Base-by-base conservation (phyloP, 2,797 vertebrate species). In the Ctenochaetus hawaiiensis region DNA sequence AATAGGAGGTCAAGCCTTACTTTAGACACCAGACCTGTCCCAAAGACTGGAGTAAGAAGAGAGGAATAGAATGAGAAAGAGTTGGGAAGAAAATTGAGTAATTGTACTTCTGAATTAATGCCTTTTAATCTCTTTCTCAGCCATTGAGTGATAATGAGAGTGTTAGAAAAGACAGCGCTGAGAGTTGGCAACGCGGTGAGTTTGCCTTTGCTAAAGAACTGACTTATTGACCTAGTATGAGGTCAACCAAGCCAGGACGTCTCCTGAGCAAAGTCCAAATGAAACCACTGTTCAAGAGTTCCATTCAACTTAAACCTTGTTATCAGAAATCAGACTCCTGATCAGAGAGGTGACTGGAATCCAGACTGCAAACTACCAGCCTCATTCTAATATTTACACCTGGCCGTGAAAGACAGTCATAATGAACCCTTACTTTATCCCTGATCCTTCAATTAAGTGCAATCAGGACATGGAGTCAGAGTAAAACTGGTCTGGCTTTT, bases 21-120 rank as follows among this genome's bases (percentile, higher is more conserved):
- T 95, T 91, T 94, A 94, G 93, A 94, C 91, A 92, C 94, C 92
- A 93, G 94, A 95, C 92, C 94, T 95, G 93, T 95, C 93, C 94
- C 85, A 59, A 90, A 92, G 89, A 92, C 62, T 34, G 1, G 81
- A 85, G 83, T 84, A 88, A 87, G 90, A 94, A 93, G 52, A 7
- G 67, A 87, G 94, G 86, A 72, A 54, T 16, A 41, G 66, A 85
- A 54, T 63, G 52, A 58, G 63, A 70, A 77, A 77, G 58, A 74
- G 57, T 75, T 68, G 51, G 13, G 47, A 47, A 77, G 85, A 84
- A 88, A 94, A 95, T 88, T 91, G 93, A 96, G 95, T 95, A 95
- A 96, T 96, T 94, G 91, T 93, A 89, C 93, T 94, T 94, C 37
- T 81, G 94, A 97, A 96, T 96, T 94, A 96, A 96, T 95, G 94